Conservation (phyloP, 2,113 vertebrate species). For the Zosterops japonicus region DNA sequence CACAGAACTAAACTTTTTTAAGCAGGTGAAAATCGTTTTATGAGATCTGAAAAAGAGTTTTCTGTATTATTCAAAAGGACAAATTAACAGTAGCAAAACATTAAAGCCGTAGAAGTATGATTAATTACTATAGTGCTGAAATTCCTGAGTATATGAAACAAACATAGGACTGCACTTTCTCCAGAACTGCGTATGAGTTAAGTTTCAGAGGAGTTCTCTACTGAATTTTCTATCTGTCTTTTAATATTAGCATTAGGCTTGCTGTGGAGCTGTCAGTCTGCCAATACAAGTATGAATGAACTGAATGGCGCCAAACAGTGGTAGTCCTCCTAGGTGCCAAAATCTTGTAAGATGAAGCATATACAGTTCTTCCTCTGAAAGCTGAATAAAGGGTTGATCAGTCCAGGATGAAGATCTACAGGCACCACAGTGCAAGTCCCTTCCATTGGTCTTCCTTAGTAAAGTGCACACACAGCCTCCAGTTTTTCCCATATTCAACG, state of each 20-base stretch:
- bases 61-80: background rate
- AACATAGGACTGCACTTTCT: background rate
- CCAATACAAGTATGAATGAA: background rate
- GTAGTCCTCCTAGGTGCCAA: background rate
- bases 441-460: background rate
- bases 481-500: background rate
- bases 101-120: background rate
- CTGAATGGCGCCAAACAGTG: background rate
- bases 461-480: background rate
- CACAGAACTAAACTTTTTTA: background rate
- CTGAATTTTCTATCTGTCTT: background rate
- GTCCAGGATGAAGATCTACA: background rate
- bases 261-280: background rate
- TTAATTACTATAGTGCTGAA: background rate
- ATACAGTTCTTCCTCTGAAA: background rate
- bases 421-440: background rate
- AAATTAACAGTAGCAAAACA: background rate
- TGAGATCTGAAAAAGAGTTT: background rate
- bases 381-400: background rate
- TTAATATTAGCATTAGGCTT: background rate
- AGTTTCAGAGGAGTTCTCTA: background rate
- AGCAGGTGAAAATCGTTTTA: background rate
- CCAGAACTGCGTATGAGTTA: background rate
- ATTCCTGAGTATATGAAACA: background rate
- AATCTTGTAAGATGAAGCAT: background rate